Evolutionary conservation across 92 coral and sea anemone species (phyloP).

Genomic region (Ricordea florida): DNA sequence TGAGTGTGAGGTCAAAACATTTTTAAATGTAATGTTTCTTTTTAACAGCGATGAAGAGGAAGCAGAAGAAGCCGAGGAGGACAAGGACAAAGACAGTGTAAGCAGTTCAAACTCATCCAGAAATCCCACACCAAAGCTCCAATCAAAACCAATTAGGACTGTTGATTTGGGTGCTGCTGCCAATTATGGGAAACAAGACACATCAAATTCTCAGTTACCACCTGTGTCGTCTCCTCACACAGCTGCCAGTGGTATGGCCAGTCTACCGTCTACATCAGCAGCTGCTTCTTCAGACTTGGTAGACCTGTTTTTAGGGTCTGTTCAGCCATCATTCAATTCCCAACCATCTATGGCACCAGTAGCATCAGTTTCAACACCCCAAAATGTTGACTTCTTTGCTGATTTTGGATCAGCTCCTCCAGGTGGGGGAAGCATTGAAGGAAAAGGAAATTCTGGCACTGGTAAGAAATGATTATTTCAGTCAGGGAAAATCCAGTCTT

Average conservation of each 20-base stretch:
- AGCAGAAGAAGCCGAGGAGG: constrained; percentile 90
- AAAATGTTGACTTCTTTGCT: constrained; percentile 62
- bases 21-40: not conserved
- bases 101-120: constrained; percentile 53
- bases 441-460: constrained; percentile 38
- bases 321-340: constrained; percentile 4
- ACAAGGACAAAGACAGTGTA: constrained; percentile 63
- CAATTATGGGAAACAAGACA: constrained; percentile 55
- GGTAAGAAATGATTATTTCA: constrained; percentile 23
- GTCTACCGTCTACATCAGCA: constrained; percentile 34
- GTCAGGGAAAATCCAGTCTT: too few species aligned
- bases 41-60: constrained; percentile 73
- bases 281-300: constrained; percentile 65
- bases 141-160: constrained; percentile 65
- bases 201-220: not conserved
- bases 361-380: constrained; percentile 35
- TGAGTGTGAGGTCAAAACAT: not conserved
- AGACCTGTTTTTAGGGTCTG: constrained; percentile 70
- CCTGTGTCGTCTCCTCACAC: not conserved
- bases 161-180: constrained; percentile 96
- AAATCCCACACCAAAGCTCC: constrained; percentile 27
- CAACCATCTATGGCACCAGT: constrained; percentile 15
- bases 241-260: not conserved
- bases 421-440: constrained; percentile 33
- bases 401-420: constrained; percentile 74